These are phyloP conservation scores for Caenorhabditis doughertyi DNA, from an alignment of 2,888 invertebrate species.

Conservation along the genomic window DNA sequence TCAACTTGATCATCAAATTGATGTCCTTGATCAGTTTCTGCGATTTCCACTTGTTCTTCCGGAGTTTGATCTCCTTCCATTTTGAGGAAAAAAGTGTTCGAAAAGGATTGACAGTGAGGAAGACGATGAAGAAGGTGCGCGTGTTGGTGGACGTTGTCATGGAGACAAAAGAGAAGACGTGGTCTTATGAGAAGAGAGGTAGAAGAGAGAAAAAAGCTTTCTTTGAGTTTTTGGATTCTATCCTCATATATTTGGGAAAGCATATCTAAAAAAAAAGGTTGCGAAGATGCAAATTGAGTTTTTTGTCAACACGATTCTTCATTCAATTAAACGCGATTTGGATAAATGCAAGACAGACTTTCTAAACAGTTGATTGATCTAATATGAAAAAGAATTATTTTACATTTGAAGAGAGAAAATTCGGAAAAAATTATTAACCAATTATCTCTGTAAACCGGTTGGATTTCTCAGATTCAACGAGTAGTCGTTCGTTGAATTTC, in stretches of 20 bases:
- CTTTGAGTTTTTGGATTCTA: no score
- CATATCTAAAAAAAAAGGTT: no score
- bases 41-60: conserved; percentile 48
- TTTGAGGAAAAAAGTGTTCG: background rate
- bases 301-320: background rate
- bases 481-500: conserved; percentile 49
- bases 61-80: conserved; percentile 55
- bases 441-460: conserved; percentile 59
- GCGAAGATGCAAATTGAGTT: no score
- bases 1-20: conserved; percentile 48
- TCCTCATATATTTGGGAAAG: no score
- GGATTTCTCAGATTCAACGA: conserved; percentile 59
- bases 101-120: no score
- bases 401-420: background rate
- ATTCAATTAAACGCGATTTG: background rate
- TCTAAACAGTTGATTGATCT: background rate
- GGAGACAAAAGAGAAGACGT: conserved; percentile 21
- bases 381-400: background rate
- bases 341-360: conserved; percentile 26
- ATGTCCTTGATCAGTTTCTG: background rate
- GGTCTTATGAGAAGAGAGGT: conserved; percentile 3
- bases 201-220: background rate
- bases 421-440: background rate
- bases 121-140: no score
- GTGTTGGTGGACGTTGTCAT: conserved; percentile 35